Evolutionary conservation across 1,140 invertebrate genomes (phyloP).

Genomic region (Anastatus disparis): DNA sequence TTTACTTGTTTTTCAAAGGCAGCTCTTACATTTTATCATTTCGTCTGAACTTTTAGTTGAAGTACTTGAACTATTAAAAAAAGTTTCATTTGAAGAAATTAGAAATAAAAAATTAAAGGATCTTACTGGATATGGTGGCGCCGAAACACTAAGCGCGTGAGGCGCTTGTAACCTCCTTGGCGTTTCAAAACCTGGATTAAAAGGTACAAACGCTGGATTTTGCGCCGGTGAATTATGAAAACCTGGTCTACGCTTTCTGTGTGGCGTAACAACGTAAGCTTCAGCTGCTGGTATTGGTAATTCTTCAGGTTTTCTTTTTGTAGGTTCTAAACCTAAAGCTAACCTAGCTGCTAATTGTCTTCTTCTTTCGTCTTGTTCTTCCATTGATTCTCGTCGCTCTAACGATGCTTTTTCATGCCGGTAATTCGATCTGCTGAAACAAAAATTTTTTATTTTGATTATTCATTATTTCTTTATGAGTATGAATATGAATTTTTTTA

Average conservation of each 20-base stretch:
- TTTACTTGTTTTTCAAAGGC: too few species aligned
- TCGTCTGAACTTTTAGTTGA: too few species aligned
- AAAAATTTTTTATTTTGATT: too few species aligned
- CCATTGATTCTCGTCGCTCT: slow-evolving; percentile 64
- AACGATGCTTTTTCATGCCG: slow-evolving; percentile 54
- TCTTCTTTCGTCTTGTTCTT: slow-evolving; percentile 64
- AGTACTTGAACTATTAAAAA: too few species aligned
- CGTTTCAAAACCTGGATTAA: slow-evolving; percentile 67
- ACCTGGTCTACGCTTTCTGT: slow-evolving; percentile 82
- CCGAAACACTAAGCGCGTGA: slow-evolving; percentile 75
- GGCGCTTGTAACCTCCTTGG: slow-evolving; percentile 67
- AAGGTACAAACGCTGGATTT: slow-evolving; percentile 85
- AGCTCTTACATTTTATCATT: too few species aligned
- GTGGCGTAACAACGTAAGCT: slow-evolving; percentile 83
- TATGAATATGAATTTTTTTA: too few species aligned
- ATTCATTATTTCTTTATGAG: too few species aligned
- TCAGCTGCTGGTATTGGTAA: slow-evolving; percentile 65
- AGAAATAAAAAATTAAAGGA: neutral
- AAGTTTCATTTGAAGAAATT: neutral
- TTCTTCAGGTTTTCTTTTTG: slow-evolving; percentile 64
- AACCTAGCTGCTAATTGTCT: slow-evolving; percentile 60
- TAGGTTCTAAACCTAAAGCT: slow-evolving; percentile 59
- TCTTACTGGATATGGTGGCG: slow-evolving; percentile 74
- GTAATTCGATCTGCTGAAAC: slow-evolving; percentile 37
- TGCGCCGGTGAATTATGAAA: slow-evolving; percentile 87